phyloP scores from a whole-genome alignment of 37 sponge, comb jelly and placozoan genomes.

The Agelas oroides region DNA sequence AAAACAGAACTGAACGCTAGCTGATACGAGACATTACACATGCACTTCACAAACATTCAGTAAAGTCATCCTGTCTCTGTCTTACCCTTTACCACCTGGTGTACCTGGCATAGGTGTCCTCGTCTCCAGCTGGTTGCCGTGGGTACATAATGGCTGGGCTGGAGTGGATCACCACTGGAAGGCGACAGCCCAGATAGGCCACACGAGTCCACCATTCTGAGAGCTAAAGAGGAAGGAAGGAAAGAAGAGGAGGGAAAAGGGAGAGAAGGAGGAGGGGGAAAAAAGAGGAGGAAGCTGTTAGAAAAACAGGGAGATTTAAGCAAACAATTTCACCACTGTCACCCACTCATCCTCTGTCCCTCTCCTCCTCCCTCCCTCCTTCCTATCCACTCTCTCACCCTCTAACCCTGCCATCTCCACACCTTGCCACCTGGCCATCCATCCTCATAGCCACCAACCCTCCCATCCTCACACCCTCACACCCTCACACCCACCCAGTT shows the following conservation, averaged over 20 bases:
- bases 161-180: slow-evolving; percentile 72
- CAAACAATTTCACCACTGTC: no score
- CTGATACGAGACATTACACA: background rate
- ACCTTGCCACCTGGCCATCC: no score
- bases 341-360: background rate
- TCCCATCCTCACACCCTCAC: background rate
- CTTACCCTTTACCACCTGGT: background rate
- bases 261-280: background rate
- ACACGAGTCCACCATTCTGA: slow-evolving; percentile 90
- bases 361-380: background rate
- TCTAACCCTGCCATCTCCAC: slow-evolving; percentile 84
- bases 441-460: no score
- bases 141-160: slow-evolving; percentile 75
- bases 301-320: no score
- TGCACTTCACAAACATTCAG: background rate
- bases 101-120: slow-evolving; percentile 34
- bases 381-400: slow-evolving; percentile 68
- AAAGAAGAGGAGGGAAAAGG: background rate
- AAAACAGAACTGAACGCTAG: no score
- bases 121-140: slow-evolving; percentile 1
- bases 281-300: no score
- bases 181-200: slow-evolving; percentile 85
- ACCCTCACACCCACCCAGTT: slow-evolving; percentile 79
- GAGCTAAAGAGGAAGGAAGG: slow-evolving; percentile 42
- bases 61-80: background rate